These are phyloP conservation scores for Plestiodon gilberti DNA, from an alignment of 2,113 vertebrate species.

Conservation along the genomic window DNA sequence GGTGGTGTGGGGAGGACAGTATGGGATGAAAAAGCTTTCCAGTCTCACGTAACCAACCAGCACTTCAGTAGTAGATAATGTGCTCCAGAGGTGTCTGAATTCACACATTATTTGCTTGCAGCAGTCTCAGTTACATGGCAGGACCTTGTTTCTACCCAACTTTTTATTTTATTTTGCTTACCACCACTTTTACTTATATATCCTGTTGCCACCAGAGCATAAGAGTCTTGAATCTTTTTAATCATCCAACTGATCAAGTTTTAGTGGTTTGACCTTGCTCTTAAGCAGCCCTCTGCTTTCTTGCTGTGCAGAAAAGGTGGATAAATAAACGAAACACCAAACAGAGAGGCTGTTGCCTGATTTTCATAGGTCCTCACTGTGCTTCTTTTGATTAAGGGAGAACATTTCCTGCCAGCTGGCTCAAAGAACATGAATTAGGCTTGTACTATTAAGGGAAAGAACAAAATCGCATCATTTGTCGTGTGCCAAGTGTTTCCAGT, in stretches of 20 bases:
- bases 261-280: slow-evolving; percentile 2
- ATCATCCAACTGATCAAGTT: background rate
- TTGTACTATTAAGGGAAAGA: slow-evolving; percentile 9
- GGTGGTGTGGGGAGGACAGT: background rate
- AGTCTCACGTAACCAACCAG: background rate
- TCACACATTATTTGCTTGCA: background rate
- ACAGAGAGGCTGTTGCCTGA: background rate
- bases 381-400: slow-evolving; percentile 33
- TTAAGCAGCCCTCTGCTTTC: background rate
- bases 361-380: slow-evolving; percentile 23
- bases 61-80: background rate
- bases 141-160: background rate
- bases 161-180: background rate
- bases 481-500: slow-evolving; percentile 18
- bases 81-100: background rate
- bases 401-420: slow-evolving; percentile 7
- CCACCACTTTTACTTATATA: background rate
- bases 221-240: slow-evolving; percentile 4
- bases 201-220: background rate
- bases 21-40: background rate
- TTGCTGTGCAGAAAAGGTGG: background rate
- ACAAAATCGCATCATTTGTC: slow-evolving; percentile 25
- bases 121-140: background rate
- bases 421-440: slow-evolving; percentile 26
- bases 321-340: slow-evolving; percentile 7